These are phyloP conservation scores for Eupithecia exiguata DNA, from an alignment of 2,888 invertebrate species.

Conservation along the genomic window DNA sequence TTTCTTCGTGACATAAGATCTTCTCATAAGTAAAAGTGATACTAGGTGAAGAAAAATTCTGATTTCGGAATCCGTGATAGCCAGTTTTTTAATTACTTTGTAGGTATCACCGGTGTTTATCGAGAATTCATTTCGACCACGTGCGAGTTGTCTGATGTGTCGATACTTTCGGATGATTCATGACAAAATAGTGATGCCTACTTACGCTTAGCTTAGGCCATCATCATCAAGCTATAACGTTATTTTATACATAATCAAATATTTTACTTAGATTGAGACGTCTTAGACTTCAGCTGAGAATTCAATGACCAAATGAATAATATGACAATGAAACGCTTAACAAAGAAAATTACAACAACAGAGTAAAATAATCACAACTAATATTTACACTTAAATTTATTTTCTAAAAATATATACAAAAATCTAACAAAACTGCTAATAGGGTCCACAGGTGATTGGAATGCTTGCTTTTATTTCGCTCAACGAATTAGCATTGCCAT, in stretches of 20 bases:
- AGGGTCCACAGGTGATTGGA: too few relatives aligned
- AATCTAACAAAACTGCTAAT: too few relatives aligned
- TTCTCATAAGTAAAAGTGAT: conserved; percentile 70
- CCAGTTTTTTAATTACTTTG: conserved; percentile 28
- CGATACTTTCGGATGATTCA: neutral
- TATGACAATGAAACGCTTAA: too few relatives aligned
- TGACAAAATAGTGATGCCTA: neutral
- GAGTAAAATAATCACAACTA: too few relatives aligned
- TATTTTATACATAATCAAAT: too few relatives aligned
- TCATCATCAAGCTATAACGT: too few relatives aligned
- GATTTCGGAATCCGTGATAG: conserved; percentile 31
- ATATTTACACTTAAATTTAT: too few relatives aligned
- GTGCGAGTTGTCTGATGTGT: conserved; percentile 11
- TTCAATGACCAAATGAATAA: neutral
- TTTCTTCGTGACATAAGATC: conserved; percentile 69
- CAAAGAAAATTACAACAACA: too few relatives aligned
- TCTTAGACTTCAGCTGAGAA: neutral
- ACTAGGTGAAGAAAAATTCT: conserved; percentile 53
- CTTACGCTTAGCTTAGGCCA: neutral
- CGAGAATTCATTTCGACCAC: conserved; percentile 19
- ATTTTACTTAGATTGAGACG: neutral
- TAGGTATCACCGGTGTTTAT: conserved; percentile 13
- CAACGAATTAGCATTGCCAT: too few relatives aligned
- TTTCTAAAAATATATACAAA: too few relatives aligned
- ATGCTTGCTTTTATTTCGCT: too few relatives aligned